Base-by-base conservation (phyloP, 1,140 invertebrate species). In the Neocloeon triangulifer region DNA sequence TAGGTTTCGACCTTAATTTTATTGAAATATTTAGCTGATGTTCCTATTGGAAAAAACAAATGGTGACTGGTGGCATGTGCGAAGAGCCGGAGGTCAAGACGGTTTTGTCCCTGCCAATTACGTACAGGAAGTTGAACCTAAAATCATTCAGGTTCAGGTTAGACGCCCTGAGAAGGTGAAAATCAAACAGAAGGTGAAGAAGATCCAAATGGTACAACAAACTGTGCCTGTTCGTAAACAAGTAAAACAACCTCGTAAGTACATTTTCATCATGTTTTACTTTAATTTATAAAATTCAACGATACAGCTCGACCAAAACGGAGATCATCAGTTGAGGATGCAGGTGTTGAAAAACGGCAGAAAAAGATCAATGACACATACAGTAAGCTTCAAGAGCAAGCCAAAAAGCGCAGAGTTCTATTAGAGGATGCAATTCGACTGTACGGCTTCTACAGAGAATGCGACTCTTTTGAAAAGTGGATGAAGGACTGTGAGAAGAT, bases 31-130 rank as follows among this genome's bases (percentile, higher is more conserved):
- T 14, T 18, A 76, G 58, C 51, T 72, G 3, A 84, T 97, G 77
- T 76, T 91, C 43, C 57, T 98, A 2, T 59, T 96, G 27, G 85
- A 78, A 43, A 91, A 92, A 56, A 94, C 85, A 1, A 97, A 96
- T 52, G 66, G 73, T 1, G 94, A 98, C 52, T 98, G 94, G 92
- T 98, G 94, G 94, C 85, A 81, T 43, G 80, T 96, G 4, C 60
- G 88, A 9, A 94, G 91, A 57, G 64, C 68, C 0, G 84, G 86
- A 46, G 79, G 88, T 0, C 66, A 69, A 1, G 89, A 96, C 46
- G 92, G 92, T 8, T 98, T 95, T 55, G 89, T 95, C 2, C 94
- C 94, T 0, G 88, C 89, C 0, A 96, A 95, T 53, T 97, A 97
- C 54, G 85, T 97, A 0, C 68, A 75, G 17, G 85, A 95, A 53